These are phyloP conservation scores for Potorous gilbertii DNA, from an alignment of 2,797 vertebrate genomes.

Conservation along the genomic window DNA sequence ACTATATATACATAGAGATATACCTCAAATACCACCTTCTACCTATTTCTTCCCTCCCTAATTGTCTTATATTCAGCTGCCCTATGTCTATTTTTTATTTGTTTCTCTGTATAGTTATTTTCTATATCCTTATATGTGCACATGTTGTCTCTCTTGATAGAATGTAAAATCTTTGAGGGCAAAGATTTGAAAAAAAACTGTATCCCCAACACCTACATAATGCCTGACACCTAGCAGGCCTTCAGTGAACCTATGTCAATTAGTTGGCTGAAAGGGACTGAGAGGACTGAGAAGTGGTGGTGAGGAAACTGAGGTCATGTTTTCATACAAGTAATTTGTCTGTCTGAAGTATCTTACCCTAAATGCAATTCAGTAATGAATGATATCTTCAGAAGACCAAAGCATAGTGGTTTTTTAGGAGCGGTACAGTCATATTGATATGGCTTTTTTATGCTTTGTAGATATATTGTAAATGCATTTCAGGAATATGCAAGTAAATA, in stretches of 20 bases:
- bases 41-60: background rate
- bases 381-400: background rate
- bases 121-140: background rate
- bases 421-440: background rate
- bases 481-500: background rate
- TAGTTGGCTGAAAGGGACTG: background rate
- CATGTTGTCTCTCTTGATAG: background rate
- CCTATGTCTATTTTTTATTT: background rate
- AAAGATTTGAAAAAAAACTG: background rate
- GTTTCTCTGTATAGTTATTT: background rate
- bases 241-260: background rate
- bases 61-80: background rate
- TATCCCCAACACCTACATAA: background rate
- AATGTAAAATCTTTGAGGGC: background rate
- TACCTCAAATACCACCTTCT: background rate
- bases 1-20: background rate
- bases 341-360: background rate
- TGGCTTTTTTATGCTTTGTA: conserved; percentile 16
- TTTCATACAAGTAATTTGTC: background rate
- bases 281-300: background rate
- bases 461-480: conserved; percentile 6
- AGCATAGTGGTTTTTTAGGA: background rate
- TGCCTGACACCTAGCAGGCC: background rate
- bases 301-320: background rate
- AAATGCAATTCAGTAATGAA: background rate